phyloP scores from a whole-genome alignment of 2,113 vertebrate genomes.

The Philantomba maxwellii region DNA sequence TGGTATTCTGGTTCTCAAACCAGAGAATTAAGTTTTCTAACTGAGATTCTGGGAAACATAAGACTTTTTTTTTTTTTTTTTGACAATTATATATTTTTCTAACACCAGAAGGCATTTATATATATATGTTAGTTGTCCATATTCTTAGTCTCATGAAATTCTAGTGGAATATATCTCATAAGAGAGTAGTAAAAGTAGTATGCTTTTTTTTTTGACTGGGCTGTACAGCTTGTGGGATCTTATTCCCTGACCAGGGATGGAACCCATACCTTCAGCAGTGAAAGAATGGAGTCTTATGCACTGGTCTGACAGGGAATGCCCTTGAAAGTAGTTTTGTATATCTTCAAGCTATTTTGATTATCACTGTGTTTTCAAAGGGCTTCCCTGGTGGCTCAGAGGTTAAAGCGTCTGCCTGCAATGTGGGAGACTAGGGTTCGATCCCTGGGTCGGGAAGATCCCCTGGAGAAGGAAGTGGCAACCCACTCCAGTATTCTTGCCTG shows the following conservation, averaged over 20 bases:
- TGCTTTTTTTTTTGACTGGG: neutral
- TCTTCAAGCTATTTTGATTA: slow-evolving; percentile 6
- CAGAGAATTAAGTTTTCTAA: neutral
- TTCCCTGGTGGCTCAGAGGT: too few species aligned
- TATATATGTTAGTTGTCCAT: neutral
- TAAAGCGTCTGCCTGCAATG: too few species aligned
- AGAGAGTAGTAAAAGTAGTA: neutral
- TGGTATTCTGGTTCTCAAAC: neutral
- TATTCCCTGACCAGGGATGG: neutral
- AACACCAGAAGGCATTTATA: neutral
- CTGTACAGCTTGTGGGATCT: neutral
- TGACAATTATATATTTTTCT: neutral
- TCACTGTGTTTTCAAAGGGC: neutral
- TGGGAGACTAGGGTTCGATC: too few species aligned
- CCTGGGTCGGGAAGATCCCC: too few species aligned
- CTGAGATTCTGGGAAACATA: neutral
- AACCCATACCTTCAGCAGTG: neutral
- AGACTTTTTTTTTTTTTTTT: neutral
- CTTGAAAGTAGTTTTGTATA: neutral
- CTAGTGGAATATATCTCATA: neutral
- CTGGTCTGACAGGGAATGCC: neutral
- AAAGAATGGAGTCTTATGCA: neutral
- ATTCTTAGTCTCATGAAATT: slow-evolving; percentile 34
- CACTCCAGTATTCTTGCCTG: too few species aligned
- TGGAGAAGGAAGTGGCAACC: too few species aligned